Percentiles rank a stretch among this genome's conserved stretches.
phyloP scores from a whole-genome alignment of 2,113 vertebrate species.

The Athene noctua region DNA sequence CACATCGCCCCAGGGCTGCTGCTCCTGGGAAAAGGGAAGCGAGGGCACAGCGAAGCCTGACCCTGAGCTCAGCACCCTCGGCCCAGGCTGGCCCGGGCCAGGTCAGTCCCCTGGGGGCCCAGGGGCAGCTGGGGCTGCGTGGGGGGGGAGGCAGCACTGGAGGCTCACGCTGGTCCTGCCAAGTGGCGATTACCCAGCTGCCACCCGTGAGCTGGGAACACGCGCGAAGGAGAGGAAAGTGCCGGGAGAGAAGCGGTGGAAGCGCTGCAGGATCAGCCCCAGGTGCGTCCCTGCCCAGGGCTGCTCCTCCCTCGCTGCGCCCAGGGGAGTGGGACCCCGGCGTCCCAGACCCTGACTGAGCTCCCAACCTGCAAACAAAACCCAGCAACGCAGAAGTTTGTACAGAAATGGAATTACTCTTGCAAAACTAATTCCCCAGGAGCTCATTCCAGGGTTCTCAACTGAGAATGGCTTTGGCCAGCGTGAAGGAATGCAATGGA shows the following conservation, averaged over 20 bases:
- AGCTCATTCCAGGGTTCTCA: background rate
- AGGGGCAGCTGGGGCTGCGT: fast-evolving
- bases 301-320: background rate
- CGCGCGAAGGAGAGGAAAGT: background rate
- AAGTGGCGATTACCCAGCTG: background rate
- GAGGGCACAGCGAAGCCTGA: background rate
- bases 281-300: background rate
- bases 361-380: background rate
- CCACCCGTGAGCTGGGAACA: fast-evolving
- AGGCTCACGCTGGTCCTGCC: fast-evolving
- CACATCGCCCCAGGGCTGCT: fast-evolving
- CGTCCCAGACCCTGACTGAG: background rate
- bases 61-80: background rate
- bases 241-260: background rate
- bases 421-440: background rate
- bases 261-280: background rate
- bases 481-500: background rate
- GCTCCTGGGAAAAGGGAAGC: background rate
- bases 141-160: fast-evolving
- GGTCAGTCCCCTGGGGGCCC: too few relatives aligned
- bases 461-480: background rate
- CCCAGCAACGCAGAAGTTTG: background rate
- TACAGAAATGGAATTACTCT: background rate
- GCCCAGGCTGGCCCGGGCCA: background rate
- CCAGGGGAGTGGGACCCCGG: background rate